phyloP scores from a whole-genome alignment of 2,113 vertebrate genomes.

The Lamprologus lemairii region DNA sequence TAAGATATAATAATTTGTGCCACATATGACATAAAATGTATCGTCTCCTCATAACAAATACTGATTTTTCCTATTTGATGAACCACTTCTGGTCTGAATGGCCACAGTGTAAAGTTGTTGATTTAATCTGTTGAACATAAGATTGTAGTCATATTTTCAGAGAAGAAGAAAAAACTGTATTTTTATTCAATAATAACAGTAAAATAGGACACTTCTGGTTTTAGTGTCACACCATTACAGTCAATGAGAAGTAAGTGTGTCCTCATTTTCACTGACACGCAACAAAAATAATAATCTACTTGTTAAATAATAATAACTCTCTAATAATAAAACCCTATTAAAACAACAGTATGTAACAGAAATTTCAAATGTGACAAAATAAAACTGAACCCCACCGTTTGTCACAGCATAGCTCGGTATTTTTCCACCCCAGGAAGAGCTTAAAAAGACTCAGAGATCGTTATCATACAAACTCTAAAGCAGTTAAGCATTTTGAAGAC shows the following conservation, averaged over 20 bases:
- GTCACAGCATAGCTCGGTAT: neutral
- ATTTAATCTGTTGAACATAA: neutral
- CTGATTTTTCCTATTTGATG: neutral
- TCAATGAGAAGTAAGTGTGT: neutral
- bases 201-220: neutral
- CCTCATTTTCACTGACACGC: neutral
- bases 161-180: neutral
- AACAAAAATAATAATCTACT: neutral
- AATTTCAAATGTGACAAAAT: neutral
- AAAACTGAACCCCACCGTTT: neutral
- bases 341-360: neutral
- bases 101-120: neutral
- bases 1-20: neutral
- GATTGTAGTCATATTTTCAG: accelerated
- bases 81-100: neutral
- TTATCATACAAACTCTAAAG: neutral
- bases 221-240: neutral
- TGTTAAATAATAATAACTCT: neutral
- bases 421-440: neutral
- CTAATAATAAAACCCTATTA: neutral
- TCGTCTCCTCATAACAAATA: neutral
- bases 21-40: neutral
- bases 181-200: neutral
- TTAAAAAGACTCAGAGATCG: neutral
- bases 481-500: neutral